These are phyloP conservation scores for Turritopsis rubra DNA, from an alignment of 30 jellyfish, hydroid and myxozoan genomes.

Conservation along the genomic window DNA sequence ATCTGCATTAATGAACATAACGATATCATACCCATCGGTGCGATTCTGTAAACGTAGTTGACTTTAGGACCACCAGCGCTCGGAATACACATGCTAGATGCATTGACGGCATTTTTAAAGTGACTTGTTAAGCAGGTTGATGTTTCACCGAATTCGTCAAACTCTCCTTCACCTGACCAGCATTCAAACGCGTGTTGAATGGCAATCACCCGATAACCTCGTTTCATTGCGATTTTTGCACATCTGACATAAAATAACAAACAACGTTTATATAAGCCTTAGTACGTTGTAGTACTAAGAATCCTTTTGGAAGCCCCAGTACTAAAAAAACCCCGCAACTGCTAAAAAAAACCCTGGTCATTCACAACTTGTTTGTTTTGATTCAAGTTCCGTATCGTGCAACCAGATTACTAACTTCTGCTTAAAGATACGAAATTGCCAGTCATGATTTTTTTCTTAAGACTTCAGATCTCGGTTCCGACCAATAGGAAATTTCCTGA, in stretches of 20 bases:
- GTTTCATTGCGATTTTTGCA: constrained; percentile 48
- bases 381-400: too few species aligned
- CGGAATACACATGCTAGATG: constrained; percentile 22
- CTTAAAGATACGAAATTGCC: too few species aligned
- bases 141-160: constrained; percentile 30
- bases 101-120: constrained; percentile 1
- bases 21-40: constrained; percentile 53
- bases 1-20: neutral
- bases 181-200: constrained; percentile 64
- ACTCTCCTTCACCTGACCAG: constrained; percentile 52
- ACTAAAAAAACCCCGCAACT: too few species aligned
- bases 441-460: too few species aligned
- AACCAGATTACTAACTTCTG: too few species aligned
- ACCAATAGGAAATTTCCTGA: too few species aligned
- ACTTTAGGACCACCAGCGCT: constrained; percentile 59
- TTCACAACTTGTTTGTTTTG: too few species aligned
- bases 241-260: constrained; percentile 54
- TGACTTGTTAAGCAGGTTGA: constrained; percentile 14
- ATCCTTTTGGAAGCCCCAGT: neutral
- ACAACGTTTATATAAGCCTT: too few species aligned
- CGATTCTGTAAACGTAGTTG: constrained; percentile 61
- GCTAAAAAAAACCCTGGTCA: too few species aligned
- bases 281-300: too few species aligned
- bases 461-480: too few species aligned
- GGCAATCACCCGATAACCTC: constrained; percentile 58